Base-by-base conservation (phyloP, 2,113 vertebrate species). In the Phocoena sinus region DNA sequence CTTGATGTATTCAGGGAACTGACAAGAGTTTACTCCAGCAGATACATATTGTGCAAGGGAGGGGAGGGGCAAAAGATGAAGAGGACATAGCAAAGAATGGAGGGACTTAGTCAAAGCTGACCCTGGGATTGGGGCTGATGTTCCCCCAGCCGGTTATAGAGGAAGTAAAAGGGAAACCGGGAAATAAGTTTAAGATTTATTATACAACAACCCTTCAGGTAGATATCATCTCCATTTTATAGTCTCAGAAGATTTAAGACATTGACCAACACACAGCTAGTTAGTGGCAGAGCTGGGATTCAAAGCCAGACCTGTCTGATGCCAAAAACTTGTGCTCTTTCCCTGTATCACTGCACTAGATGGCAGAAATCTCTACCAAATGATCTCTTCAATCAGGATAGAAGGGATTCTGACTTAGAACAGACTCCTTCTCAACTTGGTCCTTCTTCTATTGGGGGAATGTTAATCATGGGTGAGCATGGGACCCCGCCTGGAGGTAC, bases 401-500 rank as follows among this genome's bases (percentile, higher is more conserved):
- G 81, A 91, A 87, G 44, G n/a, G 62, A 87, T 94, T 81, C 80
- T 94, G 47, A 90, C 41, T 86, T 71, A 74, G 81, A 67, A 88
- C 7, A 83, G 70, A 73, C 76, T 73, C n/a, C 38, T 85, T 86
- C 91, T 86, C 65, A 67, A 91, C 38, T 82, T 92, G 74, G 25
- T 60, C 8, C 31, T 71, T 71, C 73, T 53, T 97, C 70, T 83
- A 5, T 81, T 89, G 44, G 80, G 41, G 44, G 21, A 71, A 17
- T 63, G 15, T 88, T 83, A 28, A 56, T 76, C 41, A n/a, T 53
- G 50, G 38, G 23, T 88, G 82, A 93, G 26, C 80, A 90, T 93
- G 58, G 44, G 56, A 47, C 70, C 62, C 82, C 44, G 12, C 8
- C 33, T 81, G n/a, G 68, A 90, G 62, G 68, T 77, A 41, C 4